phyloP scores from a whole-genome alignment of 2,113 vertebrate species.

The Dasyurus viverrinus region DNA sequence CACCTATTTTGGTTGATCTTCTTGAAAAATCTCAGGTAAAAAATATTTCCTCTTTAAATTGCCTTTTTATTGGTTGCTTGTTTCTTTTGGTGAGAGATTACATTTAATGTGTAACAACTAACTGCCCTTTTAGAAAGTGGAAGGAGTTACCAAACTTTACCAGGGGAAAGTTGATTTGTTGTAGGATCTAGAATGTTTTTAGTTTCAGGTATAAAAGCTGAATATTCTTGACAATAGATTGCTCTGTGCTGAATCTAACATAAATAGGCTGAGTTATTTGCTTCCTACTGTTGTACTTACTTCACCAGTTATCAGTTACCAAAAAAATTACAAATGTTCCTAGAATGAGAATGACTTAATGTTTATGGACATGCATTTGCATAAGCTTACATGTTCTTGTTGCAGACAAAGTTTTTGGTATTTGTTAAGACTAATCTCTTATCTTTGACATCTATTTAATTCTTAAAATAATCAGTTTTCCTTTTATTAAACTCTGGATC shows the following conservation, averaged over 20 bases:
- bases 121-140: background rate
- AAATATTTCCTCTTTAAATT: constrained; percentile 39
- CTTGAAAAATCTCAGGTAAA: constrained; percentile 98
- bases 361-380: background rate
- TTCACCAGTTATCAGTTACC: background rate
- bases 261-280: background rate
- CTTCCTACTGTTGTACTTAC: background rate
- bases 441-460: background rate
- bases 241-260: background rate
- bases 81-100: background rate
- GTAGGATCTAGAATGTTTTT: background rate
- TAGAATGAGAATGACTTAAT: constrained; percentile 8
- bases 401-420: background rate
- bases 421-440: background rate
- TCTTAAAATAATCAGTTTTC: background rate
- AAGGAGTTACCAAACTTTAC: background rate
- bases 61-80: constrained; percentile 5
- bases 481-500: background rate
- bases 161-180: constrained; percentile 10
- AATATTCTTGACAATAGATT: background rate
- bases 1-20: constrained; percentile 98
- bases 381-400: background rate
- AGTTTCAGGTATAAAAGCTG: background rate
- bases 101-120: background rate
- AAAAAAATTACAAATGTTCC: constrained; percentile 9